A percentile compares a stretch with the other conserved stretches of the same genome.
Conservation (phyloP, 2,797 vertebrate species). For the Mormyrops boulengeri region DNA sequence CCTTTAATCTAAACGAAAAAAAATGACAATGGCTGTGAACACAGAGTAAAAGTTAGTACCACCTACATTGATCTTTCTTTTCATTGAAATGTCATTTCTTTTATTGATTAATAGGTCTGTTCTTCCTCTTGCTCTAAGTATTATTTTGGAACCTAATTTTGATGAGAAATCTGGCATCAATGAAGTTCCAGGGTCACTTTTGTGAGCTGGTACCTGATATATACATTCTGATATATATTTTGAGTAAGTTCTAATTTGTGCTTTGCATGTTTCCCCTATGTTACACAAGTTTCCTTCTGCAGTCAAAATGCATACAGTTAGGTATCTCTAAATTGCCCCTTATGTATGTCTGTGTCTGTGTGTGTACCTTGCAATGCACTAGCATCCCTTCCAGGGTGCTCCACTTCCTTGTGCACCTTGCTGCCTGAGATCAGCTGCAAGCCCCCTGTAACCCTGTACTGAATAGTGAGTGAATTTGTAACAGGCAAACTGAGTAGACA, state of each 20-base stretch:
- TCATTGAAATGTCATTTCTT: not conserved
- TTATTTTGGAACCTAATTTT: not conserved
- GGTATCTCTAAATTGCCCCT: not conserved
- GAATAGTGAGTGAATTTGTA: not conserved
- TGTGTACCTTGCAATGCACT: not conserved
- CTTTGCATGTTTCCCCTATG: not conserved
- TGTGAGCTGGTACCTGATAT: not conserved
- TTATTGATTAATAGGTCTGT: not conserved
- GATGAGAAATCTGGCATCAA: not conserved
- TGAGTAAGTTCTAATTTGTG: not conserved
- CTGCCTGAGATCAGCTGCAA: not conserved
- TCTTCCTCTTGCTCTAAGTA: not conserved
- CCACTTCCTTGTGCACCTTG: not conserved
- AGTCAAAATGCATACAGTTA: not conserved
- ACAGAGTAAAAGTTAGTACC: not conserved
- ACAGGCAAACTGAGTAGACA: not conserved
- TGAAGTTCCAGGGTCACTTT: not conserved
- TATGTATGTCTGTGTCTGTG: not conserved
- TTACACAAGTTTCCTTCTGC: not conserved
- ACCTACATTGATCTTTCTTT: not conserved
- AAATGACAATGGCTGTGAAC: not conserved
- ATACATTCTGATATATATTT: not conserved
- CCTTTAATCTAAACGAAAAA: not conserved
- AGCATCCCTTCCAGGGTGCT: not conserved
- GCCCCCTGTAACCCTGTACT: not conserved